Conservation (phyloP, 2,113 vertebrate species). For the Panurus biarmicus region DNA sequence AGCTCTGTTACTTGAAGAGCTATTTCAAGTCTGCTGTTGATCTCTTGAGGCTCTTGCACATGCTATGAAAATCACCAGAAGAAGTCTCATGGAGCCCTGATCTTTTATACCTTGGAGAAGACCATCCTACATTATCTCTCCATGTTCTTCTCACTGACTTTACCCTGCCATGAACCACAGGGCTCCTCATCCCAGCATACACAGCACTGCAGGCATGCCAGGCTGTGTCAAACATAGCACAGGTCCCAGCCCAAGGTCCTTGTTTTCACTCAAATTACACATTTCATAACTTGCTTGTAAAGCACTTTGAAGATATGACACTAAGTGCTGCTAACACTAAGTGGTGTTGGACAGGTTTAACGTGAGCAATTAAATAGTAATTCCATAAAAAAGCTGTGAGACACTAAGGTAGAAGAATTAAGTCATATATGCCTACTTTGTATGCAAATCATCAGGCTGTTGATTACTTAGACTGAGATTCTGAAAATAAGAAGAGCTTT, state of each 20-base stretch:
- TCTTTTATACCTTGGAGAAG: neutral
- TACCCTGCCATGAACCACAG: neutral
- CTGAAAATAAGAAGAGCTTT: neutral
- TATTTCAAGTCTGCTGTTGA: neutral
- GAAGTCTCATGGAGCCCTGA: neutral
- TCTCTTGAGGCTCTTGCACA: neutral
- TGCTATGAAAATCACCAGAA: neutral
- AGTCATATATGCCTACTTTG: neutral
- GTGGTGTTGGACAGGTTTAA: neutral
- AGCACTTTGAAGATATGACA: neutral
- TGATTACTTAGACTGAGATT: neutral
- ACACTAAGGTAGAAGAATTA: neutral
- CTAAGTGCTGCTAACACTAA: neutral
- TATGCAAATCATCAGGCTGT: neutral
- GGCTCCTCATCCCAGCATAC: neutral
- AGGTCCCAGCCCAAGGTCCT: neutral
- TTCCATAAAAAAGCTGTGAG: neutral
- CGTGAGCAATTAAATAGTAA: neutral
- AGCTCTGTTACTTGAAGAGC: neutral
- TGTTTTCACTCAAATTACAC: neutral
- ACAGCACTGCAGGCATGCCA: neutral
- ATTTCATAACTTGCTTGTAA: slow-evolving; percentile 12
- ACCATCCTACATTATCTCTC: neutral
- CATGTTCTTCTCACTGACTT: neutral
- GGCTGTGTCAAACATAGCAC: neutral